A percentile compares a stretch with the other conserved stretches of the same genome.
These are phyloP conservation scores for Neolamprologus hecqui DNA, from an alignment of 2,113 vertebrate genomes.

Conservation along the genomic window DNA sequence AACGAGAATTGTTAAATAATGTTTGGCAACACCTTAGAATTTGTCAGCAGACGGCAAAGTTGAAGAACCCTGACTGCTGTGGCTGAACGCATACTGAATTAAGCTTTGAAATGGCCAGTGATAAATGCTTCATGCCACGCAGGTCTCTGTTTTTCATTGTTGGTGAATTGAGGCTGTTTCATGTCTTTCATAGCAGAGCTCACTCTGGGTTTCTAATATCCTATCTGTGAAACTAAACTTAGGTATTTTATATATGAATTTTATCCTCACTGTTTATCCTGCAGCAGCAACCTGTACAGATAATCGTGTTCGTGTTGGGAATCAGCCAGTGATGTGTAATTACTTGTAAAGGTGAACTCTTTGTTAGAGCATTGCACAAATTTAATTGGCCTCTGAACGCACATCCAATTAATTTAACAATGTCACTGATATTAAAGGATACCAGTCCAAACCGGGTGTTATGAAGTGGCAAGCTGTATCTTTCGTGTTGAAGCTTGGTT, in stretches of 20 bases:
- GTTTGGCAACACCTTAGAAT: neutral
- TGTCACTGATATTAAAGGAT: neutral
- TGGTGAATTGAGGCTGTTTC: neutral
- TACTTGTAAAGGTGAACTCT: neutral
- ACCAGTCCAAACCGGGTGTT: neutral
- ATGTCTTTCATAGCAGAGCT: neutral
- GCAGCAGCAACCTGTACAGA: neutral
- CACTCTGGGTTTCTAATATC: neutral
- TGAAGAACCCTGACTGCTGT: neutral
- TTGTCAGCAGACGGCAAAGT: neutral
- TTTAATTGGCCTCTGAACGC: neutral
- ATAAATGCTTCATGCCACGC: neutral
- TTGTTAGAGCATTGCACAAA: neutral
- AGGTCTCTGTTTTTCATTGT: neutral
- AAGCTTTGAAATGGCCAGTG: neutral
- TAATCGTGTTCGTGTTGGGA: neutral
- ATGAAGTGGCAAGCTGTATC: neutral
- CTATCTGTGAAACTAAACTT: neutral
- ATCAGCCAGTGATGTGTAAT: neutral
- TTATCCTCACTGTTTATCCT: neutral
- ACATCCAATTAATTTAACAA: neutral
- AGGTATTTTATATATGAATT: accelerated
- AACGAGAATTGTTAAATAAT: neutral
- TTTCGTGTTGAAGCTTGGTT: neutral
- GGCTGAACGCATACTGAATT: neutral